These are phyloP conservation scores for Blera fallax DNA, from an alignment of 2,888 invertebrate species.

Conservation along the genomic window DNA sequence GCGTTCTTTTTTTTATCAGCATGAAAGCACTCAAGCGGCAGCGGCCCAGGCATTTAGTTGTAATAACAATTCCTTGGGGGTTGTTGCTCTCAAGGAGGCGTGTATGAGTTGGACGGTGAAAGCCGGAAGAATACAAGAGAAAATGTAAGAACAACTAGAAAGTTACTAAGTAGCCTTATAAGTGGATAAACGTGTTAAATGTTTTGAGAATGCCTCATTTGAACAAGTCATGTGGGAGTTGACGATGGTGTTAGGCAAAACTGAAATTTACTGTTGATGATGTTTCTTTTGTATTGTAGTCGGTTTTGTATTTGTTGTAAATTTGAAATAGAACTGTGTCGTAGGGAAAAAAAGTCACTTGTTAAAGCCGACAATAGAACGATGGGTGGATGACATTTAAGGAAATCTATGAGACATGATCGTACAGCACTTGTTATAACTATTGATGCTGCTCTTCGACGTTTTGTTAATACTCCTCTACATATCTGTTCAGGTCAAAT, in stretches of 20 bases:
- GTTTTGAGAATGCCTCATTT: slow-evolving; percentile 9
- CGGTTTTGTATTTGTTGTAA: not conserved
- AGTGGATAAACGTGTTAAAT: slow-evolving; percentile 55
- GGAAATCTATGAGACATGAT: too few relatives aligned
- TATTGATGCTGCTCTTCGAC: too few relatives aligned
- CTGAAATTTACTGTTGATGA: not conserved
- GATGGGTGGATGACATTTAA: too few relatives aligned
- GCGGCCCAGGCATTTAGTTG: slow-evolving; percentile 6
- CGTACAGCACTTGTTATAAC: too few relatives aligned
- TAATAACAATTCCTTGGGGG: slow-evolving; percentile 18
- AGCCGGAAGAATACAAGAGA: not conserved
- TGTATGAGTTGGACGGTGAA: not conserved
- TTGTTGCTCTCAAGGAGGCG: not conserved
- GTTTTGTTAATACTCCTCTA: too few relatives aligned
- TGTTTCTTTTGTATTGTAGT: not conserved
- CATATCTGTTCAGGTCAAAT: too few relatives aligned
- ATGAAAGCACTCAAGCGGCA: slow-evolving; percentile 3
- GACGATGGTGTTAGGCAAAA: not conserved
- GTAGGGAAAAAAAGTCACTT: not conserved
- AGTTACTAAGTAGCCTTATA: slow-evolving; percentile 12
- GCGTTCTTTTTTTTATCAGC: slow-evolving; percentile 9
- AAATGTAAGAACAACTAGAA: not conserved
- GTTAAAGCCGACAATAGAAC: not conserved
- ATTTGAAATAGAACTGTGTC: not conserved
- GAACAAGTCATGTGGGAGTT: not conserved